A percentile compares a stretch with the other conserved stretches of the same genome.
Evolutionary conservation across 2,113 vertebrate genomes (phyloP).

Genomic region (Eudyptes chrysolophus): DNA sequence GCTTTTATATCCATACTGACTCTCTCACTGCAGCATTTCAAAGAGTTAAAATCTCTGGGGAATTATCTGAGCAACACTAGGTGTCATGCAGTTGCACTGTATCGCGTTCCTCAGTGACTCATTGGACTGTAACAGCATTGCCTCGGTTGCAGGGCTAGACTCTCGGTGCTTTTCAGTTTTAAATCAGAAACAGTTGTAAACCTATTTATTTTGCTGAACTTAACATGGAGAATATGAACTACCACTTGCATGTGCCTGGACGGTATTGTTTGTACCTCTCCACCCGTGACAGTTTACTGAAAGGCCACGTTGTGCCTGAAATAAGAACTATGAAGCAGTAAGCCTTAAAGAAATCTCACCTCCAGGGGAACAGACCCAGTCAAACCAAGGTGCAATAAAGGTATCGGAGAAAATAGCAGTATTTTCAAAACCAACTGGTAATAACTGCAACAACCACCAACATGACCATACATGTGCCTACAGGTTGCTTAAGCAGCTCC

Average conservation of each 20-base stretch:
- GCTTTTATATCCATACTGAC: neutral
- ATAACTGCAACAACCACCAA: neutral
- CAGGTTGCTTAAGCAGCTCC: neutral
- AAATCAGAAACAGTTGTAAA: neutral
- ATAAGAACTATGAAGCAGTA: neutral
- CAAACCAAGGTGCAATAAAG: neutral
- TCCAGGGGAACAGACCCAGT: neutral
- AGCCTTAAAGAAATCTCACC: constrained; percentile 9
- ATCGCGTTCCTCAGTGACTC: constrained; percentile 13
- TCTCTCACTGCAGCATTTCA: neutral
- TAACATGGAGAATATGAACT: neutral
- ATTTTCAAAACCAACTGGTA: neutral
- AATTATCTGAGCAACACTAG: neutral
- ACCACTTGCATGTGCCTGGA: neutral
- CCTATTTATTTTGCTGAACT: neutral
- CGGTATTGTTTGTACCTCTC: constrained; percentile 1
- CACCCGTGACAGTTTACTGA: constrained; percentile 31
- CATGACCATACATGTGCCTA: neutral
- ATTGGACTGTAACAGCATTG: neutral
- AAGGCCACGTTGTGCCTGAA: neutral
- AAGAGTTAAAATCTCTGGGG: constrained; percentile 21
- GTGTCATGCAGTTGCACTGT: neutral
- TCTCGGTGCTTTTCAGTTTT: neutral
- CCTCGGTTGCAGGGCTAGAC: neutral
- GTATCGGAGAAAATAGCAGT: neutral